Evolutionary conservation across 2,888 invertebrate species (phyloP).

Genomic region (Empis livida): DNA sequence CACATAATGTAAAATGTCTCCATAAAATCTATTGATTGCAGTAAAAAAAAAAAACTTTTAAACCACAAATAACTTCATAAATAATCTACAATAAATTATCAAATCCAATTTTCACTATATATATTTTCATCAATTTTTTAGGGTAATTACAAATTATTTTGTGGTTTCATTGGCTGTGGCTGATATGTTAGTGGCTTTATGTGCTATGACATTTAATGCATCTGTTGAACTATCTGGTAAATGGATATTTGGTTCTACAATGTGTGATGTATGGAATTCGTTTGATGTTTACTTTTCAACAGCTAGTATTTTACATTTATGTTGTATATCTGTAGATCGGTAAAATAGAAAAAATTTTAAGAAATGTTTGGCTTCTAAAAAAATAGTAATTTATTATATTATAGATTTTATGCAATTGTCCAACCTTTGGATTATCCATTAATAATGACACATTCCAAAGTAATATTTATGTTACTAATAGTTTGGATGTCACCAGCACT

Average conservation of each 20-base stretch:
- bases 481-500: constrained; percentile 88
- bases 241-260: constrained; percentile 80
- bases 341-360: constrained; percentile 13
- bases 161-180: constrained; percentile 90
- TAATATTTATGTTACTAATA: constrained; percentile 67
- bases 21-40: too few species aligned
- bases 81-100: not conserved
- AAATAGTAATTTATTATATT: not conserved
- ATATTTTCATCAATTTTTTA: constrained; percentile 14
- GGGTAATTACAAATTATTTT: constrained; percentile 90
- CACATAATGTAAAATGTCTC: too few species aligned
- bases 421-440: constrained; percentile 84
- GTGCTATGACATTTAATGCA: constrained; percentile 88
- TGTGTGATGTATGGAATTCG: constrained; percentile 92
- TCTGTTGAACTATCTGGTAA: constrained; percentile 70
- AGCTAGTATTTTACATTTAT: constrained; percentile 83
- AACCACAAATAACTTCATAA: too few species aligned
- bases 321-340: constrained; percentile 83
- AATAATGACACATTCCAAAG: constrained; percentile 74
- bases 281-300: constrained; percentile 89
- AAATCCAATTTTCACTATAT: not conserved
- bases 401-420: constrained; percentile 77
- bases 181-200: constrained; percentile 81
- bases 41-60: too few species aligned
- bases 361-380: too few species aligned